Evolutionary conservation across 2,888 invertebrate species (phyloP), one percentile per base, ranked within the genome.

Genomic region (Parnassius apollo): DNA sequence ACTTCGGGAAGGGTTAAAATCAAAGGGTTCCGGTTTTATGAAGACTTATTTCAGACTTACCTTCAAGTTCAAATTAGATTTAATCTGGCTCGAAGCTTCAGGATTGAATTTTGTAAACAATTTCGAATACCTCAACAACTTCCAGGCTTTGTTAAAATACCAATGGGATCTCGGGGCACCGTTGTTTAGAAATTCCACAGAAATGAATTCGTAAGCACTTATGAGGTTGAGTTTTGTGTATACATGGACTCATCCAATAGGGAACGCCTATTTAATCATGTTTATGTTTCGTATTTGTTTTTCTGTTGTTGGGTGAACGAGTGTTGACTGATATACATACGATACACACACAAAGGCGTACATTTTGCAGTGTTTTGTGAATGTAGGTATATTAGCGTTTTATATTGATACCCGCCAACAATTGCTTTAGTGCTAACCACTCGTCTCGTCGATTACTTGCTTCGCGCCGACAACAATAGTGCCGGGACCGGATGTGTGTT

Each of bases 51-150:
- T 90, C 85, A 88, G 91, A 89, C 90, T 91, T 91, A 90, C 90
- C 91, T 89, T 86, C 81, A 86, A 91, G 88, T 91, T 91, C 87
- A 90, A 91, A 91, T 91, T 91, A 91, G 91, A 91, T 91, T 91
- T 91, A 91, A 91, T 91, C 91, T 74, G 90, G 84, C 88, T 85
- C 88, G 87, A 83, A 89, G 91, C 88, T 90, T 88, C 86, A 87
- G 89, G 91, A 91, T 91, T 91, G 91, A 91, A 91, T 91, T 91
- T 90, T 90, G 90, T 91, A 89, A 91, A 91, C 91, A 91, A 91
- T 91, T 91, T 91, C 85, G 81, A 85, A 88, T 91, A 91, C 89
- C 89, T 90, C 86, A 85, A 82, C 88, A 90, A 90, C 83, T 90
- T 89, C 75, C 86, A 86, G 87, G 90, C 89, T 91, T 90, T 91